Evolutionary conservation across 2,797 vertebrate genomes (phyloP).

Genomic region (Carduelis carduelis): DNA sequence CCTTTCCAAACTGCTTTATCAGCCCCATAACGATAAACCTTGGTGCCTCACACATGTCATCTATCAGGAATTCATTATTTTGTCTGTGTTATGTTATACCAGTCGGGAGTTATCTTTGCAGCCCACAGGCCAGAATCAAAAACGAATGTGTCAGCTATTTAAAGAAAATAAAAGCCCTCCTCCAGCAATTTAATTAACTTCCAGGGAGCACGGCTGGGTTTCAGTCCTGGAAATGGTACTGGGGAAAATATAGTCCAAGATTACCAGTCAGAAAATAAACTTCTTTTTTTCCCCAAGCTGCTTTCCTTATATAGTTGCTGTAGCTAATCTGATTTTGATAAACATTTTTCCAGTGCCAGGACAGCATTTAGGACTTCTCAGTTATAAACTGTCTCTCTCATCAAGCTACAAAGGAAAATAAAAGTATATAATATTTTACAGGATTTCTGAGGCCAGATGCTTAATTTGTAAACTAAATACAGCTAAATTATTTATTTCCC

Average conservation of each 20-base stretch:
- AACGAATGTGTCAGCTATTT: conserved; percentile 82
- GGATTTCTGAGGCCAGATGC: neutral
- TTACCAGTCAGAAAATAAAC: conserved; percentile 3
- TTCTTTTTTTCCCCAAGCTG: neutral
- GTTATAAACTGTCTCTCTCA: neutral
- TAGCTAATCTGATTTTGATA: neutral
- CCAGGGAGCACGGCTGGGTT: conserved; percentile 19
- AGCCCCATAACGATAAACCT: conserved; percentile 45
- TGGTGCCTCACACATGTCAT: conserved; percentile 72
- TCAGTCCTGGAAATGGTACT: conserved; percentile 22
- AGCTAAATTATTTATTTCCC: neutral
- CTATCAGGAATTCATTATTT: conserved; percentile 88
- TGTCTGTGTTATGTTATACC: conserved; percentile 84
- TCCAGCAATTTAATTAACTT: conserved; percentile 66
- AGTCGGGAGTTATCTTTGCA: conserved; percentile 79
- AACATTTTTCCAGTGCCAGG: neutral
- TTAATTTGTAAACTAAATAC: neutral
- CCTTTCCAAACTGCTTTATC: conserved; percentile 51
- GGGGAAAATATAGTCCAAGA: neutral
- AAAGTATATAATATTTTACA: neutral
- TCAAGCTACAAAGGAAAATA: neutral
- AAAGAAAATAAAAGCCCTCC: conserved; percentile 72
- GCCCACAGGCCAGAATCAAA: conserved; percentile 74
- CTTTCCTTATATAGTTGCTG: neutral
- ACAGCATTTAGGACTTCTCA: neutral